Evolutionary conservation across 2,113 vertebrate species (phyloP).

Genomic region (Chionodraco myersi): DNA sequence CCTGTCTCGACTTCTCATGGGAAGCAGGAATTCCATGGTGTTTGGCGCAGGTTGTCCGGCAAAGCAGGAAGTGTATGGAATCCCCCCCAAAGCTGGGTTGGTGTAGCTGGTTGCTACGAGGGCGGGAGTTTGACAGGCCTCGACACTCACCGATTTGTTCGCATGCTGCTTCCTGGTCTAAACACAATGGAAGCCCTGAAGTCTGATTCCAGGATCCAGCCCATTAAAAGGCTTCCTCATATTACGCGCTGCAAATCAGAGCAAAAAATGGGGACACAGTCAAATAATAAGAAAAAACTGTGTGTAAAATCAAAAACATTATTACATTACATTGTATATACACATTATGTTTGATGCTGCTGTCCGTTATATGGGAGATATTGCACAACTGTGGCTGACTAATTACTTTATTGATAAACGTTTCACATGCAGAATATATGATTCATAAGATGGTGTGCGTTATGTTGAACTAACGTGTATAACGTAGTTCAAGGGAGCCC

Average conservation of each 20-base stretch:
- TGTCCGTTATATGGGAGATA: background rate
- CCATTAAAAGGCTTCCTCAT: slow-evolving; percentile 83
- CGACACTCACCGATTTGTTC: slow-evolving; percentile 69
- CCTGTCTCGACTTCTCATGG: slow-evolving; percentile 50
- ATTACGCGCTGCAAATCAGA: slow-evolving; percentile 77
- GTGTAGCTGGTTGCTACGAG: slow-evolving; percentile 36
- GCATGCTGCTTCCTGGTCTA: slow-evolving; percentile 75
- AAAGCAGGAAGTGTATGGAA: slow-evolving; percentile 39
- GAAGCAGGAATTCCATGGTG: slow-evolving; percentile 75
- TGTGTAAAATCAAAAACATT: background rate
- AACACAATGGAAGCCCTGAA: slow-evolving; percentile 58
- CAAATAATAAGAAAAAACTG: too few relatives aligned
- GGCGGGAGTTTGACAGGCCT: slow-evolving; percentile 61
- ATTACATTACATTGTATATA: too few relatives aligned
- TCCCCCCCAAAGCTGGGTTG: slow-evolving; percentile 34
- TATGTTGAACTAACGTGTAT: background rate
- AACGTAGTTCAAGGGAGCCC: background rate
- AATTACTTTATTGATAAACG: background rate
- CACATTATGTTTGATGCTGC: background rate
- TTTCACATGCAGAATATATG: background rate
- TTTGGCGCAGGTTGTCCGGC: slow-evolving; percentile 49
- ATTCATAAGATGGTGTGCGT: background rate
- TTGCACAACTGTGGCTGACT: background rate
- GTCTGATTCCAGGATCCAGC: slow-evolving; percentile 75
- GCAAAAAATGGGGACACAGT: background rate